Evolutionary conservation across 2,888 invertebrate genomes (phyloP), one percentile per base, ranked within the genome.

Genomic region (Dioctria rufipes): DNA sequence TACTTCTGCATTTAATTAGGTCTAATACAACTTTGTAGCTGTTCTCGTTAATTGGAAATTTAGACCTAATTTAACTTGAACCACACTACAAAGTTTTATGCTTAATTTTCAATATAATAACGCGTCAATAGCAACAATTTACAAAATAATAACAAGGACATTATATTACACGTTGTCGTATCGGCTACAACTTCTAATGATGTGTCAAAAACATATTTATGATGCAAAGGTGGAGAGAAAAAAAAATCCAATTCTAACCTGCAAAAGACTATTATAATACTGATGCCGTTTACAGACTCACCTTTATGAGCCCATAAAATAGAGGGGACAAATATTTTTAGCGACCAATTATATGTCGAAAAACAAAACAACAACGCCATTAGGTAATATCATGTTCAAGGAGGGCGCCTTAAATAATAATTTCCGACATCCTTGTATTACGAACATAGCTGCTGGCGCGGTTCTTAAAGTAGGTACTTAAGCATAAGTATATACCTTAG

Each of bases 181-280:
- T 25, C 25, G 25, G 25, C 25, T 25, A 25, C 25, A 25, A 25
- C 11, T 11, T 54, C 9, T 54, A 11, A 54, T 54, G 11, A 54
- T n/a, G 54, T 54, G 54, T 54, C 54, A 54, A 54, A 54, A 11
- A n/a, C 54, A 54, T 54, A 54, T 54, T 54, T 54, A 54, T 54
- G 54, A 54, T 4, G 8, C 54, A n/a, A 6, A 54, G 11, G 54
- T 11, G 54, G 54, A 11, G 4, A 11, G 4, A 11, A 11, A 54
- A 4, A 54, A 54, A 54, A 46, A 5, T 46, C 5, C 46, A 46
- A 25, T 25, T 25, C 25, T 2, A 46, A 46, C 54, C 4, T 3
- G 11, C 9, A 54, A 54, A 11, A n/a, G 54, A n/a, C 54, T n/a
- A 54, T 54, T 54, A 54, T 54, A 25, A 25, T 25, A 25, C 25